Conservation (phyloP, 2,113 vertebrate genomes). For the Lampris megalopsis region DNA sequence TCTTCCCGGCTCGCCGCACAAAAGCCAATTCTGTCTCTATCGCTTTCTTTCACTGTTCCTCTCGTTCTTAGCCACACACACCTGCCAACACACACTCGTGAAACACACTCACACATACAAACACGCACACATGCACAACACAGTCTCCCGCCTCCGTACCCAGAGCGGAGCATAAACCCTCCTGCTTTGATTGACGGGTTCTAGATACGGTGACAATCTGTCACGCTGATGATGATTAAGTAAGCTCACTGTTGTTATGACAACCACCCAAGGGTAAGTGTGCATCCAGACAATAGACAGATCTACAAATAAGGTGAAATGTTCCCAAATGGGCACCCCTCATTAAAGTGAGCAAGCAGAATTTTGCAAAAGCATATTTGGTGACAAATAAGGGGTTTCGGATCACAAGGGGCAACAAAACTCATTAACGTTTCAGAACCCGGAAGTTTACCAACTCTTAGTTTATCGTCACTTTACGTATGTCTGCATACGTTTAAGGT, state of each 20-base stretch:
- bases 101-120: conserved; percentile 1
- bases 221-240: conserved; percentile 51
- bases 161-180: conserved; percentile 21
- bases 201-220: conserved; percentile 49
- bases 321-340: conserved; percentile 4
- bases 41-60: neutral
- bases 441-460: neutral
- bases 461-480: no score
- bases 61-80: neutral
- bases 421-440: neutral
- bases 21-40: conserved; percentile 28
- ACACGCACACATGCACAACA: conserved; percentile 3
- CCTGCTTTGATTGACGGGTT: conserved; percentile 57
- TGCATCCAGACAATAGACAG: conserved; percentile 11
- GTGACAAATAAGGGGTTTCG: no score
- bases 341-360: conserved; percentile 13
- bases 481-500: no score
- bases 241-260: conserved; percentile 48
- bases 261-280: conserved; percentile 39
- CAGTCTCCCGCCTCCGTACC: neutral
- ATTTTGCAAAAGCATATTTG: neutral
- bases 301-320: conserved; percentile 21
- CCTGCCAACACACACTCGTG: neutral
- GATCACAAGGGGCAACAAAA: neutral
- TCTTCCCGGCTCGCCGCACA: conserved; percentile 35